A percentile compares a stretch with the other conserved stretches of the same genome.
phyloP scores from a whole-genome alignment of 2,113 vertebrate genomes.

The Macquaria ambigua region DNA sequence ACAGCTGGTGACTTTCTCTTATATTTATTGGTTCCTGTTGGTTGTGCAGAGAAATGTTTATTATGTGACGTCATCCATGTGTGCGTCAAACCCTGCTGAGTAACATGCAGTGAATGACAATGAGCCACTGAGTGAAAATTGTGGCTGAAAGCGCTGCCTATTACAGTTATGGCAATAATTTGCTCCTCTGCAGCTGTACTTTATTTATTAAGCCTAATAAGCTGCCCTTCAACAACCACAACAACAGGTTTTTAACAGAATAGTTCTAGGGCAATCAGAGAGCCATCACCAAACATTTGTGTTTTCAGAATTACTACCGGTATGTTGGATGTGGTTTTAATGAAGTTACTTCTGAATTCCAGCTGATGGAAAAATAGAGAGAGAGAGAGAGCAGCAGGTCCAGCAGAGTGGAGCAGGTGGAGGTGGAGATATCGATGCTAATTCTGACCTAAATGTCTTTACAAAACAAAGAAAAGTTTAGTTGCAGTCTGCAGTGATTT shows the following conservation, averaged over 20 bases:
- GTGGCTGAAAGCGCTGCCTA: slow-evolving; percentile 33
- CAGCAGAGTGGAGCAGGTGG: too few species aligned
- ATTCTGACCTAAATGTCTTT: too few species aligned
- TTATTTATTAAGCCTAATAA: slow-evolving; percentile 27
- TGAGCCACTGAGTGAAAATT: slow-evolving; percentile 52
- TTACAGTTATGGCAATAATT: slow-evolving; percentile 35
- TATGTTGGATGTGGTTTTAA: not conserved
- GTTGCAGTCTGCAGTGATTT: too few species aligned
- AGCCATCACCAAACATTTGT: not conserved
- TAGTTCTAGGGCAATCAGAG: not conserved
- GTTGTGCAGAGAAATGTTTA: slow-evolving; percentile 65
- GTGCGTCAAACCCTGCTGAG: slow-evolving; percentile 72
- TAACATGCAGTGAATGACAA: slow-evolving; percentile 68
- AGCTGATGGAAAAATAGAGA: not conserved
- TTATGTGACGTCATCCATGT: slow-evolving; percentile 66
- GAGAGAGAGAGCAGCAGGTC: too few species aligned
- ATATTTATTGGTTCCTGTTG: slow-evolving; percentile 47
- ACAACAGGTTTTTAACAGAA: slow-evolving; percentile 1
- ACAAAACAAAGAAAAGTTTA: too few species aligned
- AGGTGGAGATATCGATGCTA: too few species aligned
- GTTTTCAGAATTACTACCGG: not conserved
- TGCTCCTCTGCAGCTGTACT: slow-evolving; percentile 33
- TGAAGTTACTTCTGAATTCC: not conserved
- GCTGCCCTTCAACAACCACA: not conserved
- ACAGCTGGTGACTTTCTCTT: slow-evolving; percentile 33